These are phyloP conservation scores for Meloidogyne exigua DNA, from an alignment of 1,140 invertebrate species.

Conservation along the genomic window DNA sequence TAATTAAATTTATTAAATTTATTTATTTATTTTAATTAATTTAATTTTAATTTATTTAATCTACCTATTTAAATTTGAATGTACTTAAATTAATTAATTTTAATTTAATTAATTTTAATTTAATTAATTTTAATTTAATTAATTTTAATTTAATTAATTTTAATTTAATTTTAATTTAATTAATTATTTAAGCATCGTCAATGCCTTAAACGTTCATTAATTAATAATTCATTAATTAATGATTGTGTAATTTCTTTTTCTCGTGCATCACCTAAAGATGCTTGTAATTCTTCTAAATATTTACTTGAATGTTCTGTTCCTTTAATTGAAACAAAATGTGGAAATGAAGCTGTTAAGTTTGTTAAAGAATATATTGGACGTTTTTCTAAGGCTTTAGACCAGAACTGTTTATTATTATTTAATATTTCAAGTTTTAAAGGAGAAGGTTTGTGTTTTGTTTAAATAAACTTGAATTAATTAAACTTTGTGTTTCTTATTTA, in stretches of 20 bases:
- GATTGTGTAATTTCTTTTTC: constrained; percentile 59
- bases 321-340: constrained; percentile 47
- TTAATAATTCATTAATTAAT: constrained; percentile 8
- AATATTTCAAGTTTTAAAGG: constrained; percentile 14
- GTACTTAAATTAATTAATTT: too few relatives aligned
- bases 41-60: too few relatives aligned
- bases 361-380: constrained; percentile 50
- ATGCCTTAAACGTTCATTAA: constrained; percentile 50
- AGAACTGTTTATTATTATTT: constrained; percentile 35
- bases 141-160: constrained; percentile 6
- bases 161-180: neutral
- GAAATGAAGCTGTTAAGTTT: constrained; percentile 39
- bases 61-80: too few relatives aligned
- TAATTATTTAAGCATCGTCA: constrained; percentile 41
- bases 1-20: too few relatives aligned
- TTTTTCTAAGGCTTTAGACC: constrained; percentile 56
- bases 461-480: constrained; percentile 7
- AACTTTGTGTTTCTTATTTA: neutral
- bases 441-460: neutral
- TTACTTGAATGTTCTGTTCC: constrained; percentile 53
- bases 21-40: too few relatives aligned
- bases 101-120: too few relatives aligned
- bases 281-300: constrained; percentile 53
- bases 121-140: too few relatives aligned
- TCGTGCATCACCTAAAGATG: constrained; percentile 56